Conservation (phyloP, 2,113 vertebrate species). For the Scartelaos histophorus region DNA sequence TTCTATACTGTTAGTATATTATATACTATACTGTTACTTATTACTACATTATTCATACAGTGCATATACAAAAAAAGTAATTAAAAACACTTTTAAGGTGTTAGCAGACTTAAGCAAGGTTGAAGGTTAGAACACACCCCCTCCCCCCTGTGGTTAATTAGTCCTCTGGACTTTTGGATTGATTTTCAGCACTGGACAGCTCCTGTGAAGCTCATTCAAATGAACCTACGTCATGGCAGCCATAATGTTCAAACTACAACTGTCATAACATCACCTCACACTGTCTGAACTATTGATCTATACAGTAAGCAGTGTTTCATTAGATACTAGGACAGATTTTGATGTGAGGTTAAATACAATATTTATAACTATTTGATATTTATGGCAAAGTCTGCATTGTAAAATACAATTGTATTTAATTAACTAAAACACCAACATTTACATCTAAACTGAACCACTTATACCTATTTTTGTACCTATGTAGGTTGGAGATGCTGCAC, state of each 20-base stretch:
- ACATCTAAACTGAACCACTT: neutral
- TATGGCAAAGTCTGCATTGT: neutral
- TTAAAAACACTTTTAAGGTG: neutral
- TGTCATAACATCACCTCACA: conserved; percentile 47
- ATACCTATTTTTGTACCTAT: conserved; percentile 23
- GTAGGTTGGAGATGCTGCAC: conserved; percentile 19
- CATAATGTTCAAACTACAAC: conserved; percentile 47
- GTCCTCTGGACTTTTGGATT: conserved; percentile 60
- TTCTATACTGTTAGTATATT: too few relatives aligned
- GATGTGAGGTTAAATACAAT: neutral
- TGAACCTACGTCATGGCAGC: conserved; percentile 51
- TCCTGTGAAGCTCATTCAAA: conserved; percentile 60
- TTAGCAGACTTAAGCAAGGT: conserved; percentile 42
- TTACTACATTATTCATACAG: neutral
- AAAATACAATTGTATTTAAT: neutral
- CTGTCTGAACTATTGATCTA: conserved; percentile 31
- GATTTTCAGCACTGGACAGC: conserved; percentile 74
- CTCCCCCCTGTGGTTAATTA: conserved; percentile 50
- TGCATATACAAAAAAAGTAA: conserved; percentile 15
- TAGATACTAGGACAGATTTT: conserved; percentile 12
- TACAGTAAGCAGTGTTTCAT: conserved; percentile 9
- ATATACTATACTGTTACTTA: too few relatives aligned
- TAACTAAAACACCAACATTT: neutral
- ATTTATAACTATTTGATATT: neutral
- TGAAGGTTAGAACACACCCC: conserved; percentile 34